Evolutionary conservation across 2,797 vertebrate genomes (phyloP), one percentile per base, ranked within the genome.

Genomic region (Notolepis coatsorum): DNA sequence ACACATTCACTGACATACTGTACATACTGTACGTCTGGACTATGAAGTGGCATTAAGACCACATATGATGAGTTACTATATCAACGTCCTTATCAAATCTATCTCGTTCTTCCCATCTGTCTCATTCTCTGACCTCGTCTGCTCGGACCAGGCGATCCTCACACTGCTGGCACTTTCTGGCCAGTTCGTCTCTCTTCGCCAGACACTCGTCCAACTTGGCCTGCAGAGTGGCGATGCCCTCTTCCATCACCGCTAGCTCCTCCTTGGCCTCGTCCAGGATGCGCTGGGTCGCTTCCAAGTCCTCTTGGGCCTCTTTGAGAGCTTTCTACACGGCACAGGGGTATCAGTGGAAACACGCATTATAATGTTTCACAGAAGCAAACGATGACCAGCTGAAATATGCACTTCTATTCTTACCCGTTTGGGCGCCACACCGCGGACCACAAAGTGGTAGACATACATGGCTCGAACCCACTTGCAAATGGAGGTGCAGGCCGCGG

Each of bases 391-490:
- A 8, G 1, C 0, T 73, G 2, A n/a, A 57, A 54, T 13, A 13
- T 27, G 13, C 2, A 27, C 21, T 66, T 13, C 8, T 41, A 9
- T 18, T 81, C 93, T 92, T 90, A 98, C 93, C 0, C 94, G 92
- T 69, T 98, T 98, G 0, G 96, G 97, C 30, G 94, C 96, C 0
- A 98, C 96, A 1, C 96, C 92, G 57, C 96, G 98, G 28, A 94
- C 93, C 1, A 98, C 95, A 0, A 94, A 91, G 35, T 98, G 96
- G 0, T 98, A 99, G 1, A 94, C 93, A 61, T 96, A 96, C 95
- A 98, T 95, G 60, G 96, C 96, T 35, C 95, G 75, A 61, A 99
- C 96, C 97, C 96, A 99, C 75, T 95, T 98, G 81, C 97, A 98
- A 2, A 98, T 91, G 1, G 96, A 96, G 74, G 98, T 95, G 6